Evolutionary conservation across 2,113 vertebrate species (phyloP).

Genomic region (Chitala chitala): DNA sequence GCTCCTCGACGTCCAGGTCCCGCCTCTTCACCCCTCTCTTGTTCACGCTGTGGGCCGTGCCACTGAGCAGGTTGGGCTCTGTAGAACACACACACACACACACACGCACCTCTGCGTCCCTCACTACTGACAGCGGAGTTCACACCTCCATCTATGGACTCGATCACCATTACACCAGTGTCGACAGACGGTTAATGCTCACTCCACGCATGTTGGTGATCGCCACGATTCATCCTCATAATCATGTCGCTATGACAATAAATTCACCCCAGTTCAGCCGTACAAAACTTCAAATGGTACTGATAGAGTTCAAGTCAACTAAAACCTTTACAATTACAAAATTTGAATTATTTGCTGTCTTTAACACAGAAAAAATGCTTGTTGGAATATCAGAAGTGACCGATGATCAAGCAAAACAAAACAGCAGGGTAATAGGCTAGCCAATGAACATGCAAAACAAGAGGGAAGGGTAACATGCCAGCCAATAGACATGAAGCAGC

Average conservation of each 20-base stretch:
- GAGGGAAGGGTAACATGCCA: neutral
- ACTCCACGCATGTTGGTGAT: neutral
- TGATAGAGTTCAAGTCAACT: too few species aligned
- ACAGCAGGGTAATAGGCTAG: neutral
- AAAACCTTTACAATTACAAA: too few species aligned
- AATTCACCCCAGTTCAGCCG: neutral
- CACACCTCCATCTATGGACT: neutral
- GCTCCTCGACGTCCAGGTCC: conserved; percentile 92
- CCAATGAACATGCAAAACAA: neutral
- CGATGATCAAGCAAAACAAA: too few species aligned
- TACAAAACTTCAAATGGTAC: too few species aligned
- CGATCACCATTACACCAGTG: neutral
- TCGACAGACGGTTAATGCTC: neutral
- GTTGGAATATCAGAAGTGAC: too few species aligned
- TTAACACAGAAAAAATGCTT: too few species aligned
- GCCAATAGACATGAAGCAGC: neutral
- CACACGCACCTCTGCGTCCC: neutral
- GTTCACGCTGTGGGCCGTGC: conserved; percentile 97
- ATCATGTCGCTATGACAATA: neutral
- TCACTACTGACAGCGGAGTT: neutral
- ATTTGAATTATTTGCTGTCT: too few species aligned
- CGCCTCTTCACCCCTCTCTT: conserved; percentile 92
- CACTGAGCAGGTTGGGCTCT: conserved; percentile 96
- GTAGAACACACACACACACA: conserved; percentile 15
- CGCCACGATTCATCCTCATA: neutral